These are phyloP conservation scores for Hylaeus volcanicus DNA, from an alignment of 1,140 invertebrate species.

Conservation along the genomic window DNA sequence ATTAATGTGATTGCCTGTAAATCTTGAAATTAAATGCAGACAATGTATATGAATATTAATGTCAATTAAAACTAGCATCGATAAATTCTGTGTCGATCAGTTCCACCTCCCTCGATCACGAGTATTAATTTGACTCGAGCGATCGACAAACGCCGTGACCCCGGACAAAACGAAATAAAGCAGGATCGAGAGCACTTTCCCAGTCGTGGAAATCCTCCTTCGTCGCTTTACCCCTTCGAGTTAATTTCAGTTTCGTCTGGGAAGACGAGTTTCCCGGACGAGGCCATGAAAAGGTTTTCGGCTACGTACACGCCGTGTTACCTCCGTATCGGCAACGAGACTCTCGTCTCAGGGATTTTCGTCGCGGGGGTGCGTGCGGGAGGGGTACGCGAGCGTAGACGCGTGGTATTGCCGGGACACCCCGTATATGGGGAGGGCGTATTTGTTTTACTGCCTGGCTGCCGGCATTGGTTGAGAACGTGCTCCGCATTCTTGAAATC, in stretches of 20 bases:
- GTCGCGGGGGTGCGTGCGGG: not conserved
- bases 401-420: conserved; percentile 71
- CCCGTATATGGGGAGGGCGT: conserved; percentile 74
- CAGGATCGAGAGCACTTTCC: too few relatives aligned
- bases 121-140: too few relatives aligned
- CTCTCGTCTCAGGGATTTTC: conserved; percentile 44
- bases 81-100: too few relatives aligned
- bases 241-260: conserved; percentile 54
- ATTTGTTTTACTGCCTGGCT: conserved; percentile 81
- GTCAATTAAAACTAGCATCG: too few relatives aligned
- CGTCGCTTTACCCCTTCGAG: conserved; percentile 9
- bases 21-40: too few relatives aligned
- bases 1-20: too few relatives aligned
- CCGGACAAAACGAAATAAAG: not conserved
- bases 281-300: conserved; percentile 65
- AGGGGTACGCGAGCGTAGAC: conserved; percentile 22
- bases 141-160: too few relatives aligned
- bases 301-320: conserved; percentile 66
- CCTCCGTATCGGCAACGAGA: conserved; percentile 71
- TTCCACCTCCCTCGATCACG: too few relatives aligned
- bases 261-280: conserved; percentile 13
- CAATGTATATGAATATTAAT: too few relatives aligned
- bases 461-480: conserved; percentile 80
- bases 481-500: conserved; percentile 79
- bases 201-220: not conserved